Base-by-base conservation (phyloP, 2,113 vertebrate species). In the Spilogale gracilis region DNA sequence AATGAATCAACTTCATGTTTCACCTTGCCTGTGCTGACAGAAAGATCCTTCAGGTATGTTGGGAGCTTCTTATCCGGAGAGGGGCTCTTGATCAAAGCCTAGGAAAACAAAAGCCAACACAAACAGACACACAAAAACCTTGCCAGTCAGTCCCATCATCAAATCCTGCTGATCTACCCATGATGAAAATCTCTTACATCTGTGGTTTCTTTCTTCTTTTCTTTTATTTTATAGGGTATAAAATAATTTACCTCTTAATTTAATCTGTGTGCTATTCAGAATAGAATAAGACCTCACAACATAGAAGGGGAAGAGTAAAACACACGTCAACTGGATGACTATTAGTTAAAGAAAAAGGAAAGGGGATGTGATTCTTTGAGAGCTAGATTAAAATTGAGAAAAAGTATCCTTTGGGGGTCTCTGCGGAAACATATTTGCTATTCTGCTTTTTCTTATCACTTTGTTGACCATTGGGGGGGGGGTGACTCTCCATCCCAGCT, bases 41-140 rank as follows among this genome's bases (percentile, higher is more conserved):
- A 94, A 86, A 99, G 98, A 18, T 11, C 45, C 2, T 65, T 32
- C 52, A 99, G 98, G 96, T 98, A 99, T 0, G 0, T 0, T 0
- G 98, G 96, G 32, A 99, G 94, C 0, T 94, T 16, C 65, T 38
- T 10, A 50, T 95, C 96, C 95, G 96, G 76, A 0, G 79, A 58
- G 0, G 99, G 98, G 76, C 98, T 98, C 48, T 74, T 96, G 91
- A 97, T 71, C 98, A 99, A 98, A 76, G 95, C 45, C 99, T 99
- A 94, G 63, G 95, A 98, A 58, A 32, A 84, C 60, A 76, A 98
- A 98, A 86, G 94, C 21, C 96, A 92, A 78, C 52, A 95, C 16
- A 60, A n/a, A 48, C n/a, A 69, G 61, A 50, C n/a, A 60, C 63
- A 54, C 2, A 67, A 50, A 79, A 61, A 20, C 5, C 4, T 7